phyloP scores from a whole-genome alignment of 2,797 vertebrate genomes.

The Trachops cirrhosus region DNA sequence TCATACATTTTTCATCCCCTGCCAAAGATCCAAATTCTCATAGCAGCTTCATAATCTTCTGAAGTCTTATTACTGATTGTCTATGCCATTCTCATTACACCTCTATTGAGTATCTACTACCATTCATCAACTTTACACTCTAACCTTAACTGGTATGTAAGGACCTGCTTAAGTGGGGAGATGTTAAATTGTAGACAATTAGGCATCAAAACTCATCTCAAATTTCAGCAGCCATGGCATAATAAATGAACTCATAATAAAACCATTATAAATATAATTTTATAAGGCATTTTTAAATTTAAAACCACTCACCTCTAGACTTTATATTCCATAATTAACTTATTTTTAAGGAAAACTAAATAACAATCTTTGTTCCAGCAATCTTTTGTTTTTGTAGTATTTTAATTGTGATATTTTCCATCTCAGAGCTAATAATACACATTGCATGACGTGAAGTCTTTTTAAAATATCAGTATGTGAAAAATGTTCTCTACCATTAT shows the following conservation, averaged over 20 bases:
- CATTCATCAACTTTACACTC: neutral
- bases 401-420: constrained; percentile 64
- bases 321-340: neutral
- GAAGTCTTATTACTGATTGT: neutral
- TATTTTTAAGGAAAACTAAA: constrained; percentile 50
- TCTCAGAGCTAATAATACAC: constrained; percentile 49
- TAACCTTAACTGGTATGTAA: neutral
- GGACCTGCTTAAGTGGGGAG: neutral
- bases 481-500: constrained; percentile 51
- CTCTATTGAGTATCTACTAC: neutral
- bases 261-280: neutral
- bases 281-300: neutral
- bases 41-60: neutral
- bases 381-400: constrained; percentile 50
- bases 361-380: neutral
- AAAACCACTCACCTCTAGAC: neutral
- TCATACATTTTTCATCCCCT: neutral
- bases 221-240: neutral
- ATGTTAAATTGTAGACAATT: neutral
- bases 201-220: neutral
- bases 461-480: constrained; percentile 47
- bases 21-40: neutral
- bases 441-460: constrained; percentile 50
- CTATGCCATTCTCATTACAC: neutral
- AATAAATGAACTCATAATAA: neutral